These are phyloP conservation scores for Saimiri boliviensis DNA, from an alignment of 2,113 vertebrate species.

Conservation along the genomic window DNA sequence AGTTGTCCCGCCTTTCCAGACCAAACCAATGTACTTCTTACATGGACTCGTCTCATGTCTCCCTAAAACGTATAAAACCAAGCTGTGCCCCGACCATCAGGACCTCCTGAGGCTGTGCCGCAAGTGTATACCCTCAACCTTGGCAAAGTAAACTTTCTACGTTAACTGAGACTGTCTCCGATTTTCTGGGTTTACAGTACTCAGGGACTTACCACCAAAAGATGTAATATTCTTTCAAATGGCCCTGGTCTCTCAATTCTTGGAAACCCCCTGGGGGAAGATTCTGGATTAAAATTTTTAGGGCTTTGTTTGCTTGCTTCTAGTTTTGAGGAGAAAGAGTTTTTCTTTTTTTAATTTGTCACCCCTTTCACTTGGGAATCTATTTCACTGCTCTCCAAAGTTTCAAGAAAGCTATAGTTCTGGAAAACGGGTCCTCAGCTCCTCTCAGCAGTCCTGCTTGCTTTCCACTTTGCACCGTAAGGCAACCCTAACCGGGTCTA, in stretches of 20 bases:
- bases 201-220: rapidly evolving
- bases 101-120: too few relatives aligned
- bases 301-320: too few relatives aligned
- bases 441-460: not conserved
- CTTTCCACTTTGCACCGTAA: not conserved
- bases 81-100: too few relatives aligned
- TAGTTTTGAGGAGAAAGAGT: not conserved
- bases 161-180: too few relatives aligned
- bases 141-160: too few relatives aligned
- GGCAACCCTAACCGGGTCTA: not conserved
- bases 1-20: too few relatives aligned
- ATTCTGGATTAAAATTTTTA: not conserved
- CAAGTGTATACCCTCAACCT: too few relatives aligned
- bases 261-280: not conserved
- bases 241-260: not conserved
- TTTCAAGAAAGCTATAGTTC: not conserved
- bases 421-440: not conserved
- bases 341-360: rapidly evolving
- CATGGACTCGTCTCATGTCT: too few relatives aligned
- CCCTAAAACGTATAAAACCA: too few relatives aligned
- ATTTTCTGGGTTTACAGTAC: too few relatives aligned
- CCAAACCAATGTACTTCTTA: too few relatives aligned
- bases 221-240: rapidly evolving
- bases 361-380: not conserved
- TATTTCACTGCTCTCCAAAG: not conserved